phyloP scores from a whole-genome alignment of 2,797 vertebrate genomes.

The Phyllotis vaccarum region DNA sequence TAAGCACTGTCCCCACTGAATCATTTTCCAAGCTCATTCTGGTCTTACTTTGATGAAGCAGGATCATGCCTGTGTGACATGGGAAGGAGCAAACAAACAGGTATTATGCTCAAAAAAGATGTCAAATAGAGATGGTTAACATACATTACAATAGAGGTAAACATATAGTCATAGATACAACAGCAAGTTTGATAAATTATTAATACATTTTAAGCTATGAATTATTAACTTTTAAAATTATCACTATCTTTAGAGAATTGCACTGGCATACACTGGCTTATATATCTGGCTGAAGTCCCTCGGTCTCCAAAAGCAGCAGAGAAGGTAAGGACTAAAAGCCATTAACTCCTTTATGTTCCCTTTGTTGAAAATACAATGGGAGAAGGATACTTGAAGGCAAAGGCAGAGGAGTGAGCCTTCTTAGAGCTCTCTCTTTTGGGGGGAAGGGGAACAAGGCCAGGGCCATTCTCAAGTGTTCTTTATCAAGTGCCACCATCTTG shows the following conservation, averaged over 20 bases:
- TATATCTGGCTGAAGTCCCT: background rate
- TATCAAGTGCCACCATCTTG: background rate
- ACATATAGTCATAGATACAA: background rate
- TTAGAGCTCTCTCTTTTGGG: background rate
- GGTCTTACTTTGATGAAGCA: background rate
- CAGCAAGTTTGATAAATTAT: background rate
- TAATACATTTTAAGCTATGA: background rate
- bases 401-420: background rate
- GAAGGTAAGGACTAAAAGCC: background rate
- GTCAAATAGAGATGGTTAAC: background rate
- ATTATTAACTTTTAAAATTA: slow-evolving; percentile 2
- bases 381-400: background rate
- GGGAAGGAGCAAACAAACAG: background rate
- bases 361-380: background rate
- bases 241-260: background rate
- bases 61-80: background rate
- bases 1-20: background rate
- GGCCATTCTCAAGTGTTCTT: background rate
- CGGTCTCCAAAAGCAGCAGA: background rate
- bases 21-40: background rate
- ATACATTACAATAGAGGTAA: background rate
- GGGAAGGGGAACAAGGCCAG: no score
- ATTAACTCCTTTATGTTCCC: background rate
- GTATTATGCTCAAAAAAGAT: background rate
- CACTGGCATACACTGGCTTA: background rate